Percentiles rank a stretch among this genome's conserved stretches.
Conservation (phyloP, 2,113 vertebrate species). For the Cettia cetti region DNA sequence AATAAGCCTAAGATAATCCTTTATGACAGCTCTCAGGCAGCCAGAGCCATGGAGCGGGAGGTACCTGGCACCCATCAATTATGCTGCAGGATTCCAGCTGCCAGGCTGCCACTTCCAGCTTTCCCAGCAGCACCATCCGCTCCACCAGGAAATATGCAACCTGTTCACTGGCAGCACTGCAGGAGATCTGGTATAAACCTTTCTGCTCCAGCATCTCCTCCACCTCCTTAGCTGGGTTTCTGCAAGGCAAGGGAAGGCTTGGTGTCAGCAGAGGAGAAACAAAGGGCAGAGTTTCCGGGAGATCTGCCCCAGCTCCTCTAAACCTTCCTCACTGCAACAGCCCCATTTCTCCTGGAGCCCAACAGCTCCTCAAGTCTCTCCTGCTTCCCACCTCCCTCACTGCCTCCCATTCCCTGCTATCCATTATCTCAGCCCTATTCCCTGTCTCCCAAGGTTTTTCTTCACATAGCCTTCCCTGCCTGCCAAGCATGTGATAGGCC, state of each 20-base stretch:
- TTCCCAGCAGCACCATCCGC: conserved; percentile 76
- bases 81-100: conserved; percentile 63
- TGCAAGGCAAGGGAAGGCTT: conserved; percentile 50
- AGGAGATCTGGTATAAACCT: conserved; percentile 77
- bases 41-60: background rate
- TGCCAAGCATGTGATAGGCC: background rate
- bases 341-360: background rate
- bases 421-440: background rate
- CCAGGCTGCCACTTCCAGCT: conserved; percentile 73
- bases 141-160: conserved; percentile 84
- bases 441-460: background rate
- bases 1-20: background rate
- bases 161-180: conserved; percentile 82
- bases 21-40: background rate
- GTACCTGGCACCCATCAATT: conserved; percentile 74
- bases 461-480: background rate
- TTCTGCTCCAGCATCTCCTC: conserved; percentile 86
- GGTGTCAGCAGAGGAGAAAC: background rate
- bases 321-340: background rate
- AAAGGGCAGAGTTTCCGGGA: background rate
- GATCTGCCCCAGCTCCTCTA: background rate
- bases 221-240: conserved; percentile 83
- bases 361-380: background rate
- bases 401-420: background rate
- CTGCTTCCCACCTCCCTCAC: background rate